Base-by-base conservation (phyloP, 2,888 invertebrate genomes). In the Blastobasis adustella region DNA sequence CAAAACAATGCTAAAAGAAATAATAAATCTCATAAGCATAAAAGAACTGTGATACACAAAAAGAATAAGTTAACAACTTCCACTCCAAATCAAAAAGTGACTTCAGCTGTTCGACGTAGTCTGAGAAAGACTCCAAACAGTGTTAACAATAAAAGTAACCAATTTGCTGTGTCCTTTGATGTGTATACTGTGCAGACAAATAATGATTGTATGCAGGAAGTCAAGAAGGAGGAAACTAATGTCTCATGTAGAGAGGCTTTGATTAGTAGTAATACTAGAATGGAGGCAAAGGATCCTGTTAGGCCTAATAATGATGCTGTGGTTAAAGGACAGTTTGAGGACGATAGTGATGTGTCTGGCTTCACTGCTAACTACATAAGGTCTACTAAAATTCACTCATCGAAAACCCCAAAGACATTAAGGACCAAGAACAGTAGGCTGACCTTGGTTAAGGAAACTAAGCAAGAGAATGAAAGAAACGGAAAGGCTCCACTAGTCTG, bases 311-410 rank as follows among this genome's bases (percentile, higher is more conserved):
- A 37, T 23, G 42, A 47, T 7, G 37, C 47, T 8, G 56, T 56
- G 37, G 55, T 60, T 1, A 83, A 83, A 65, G 80, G 81, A 6
- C 76, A 81, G 49, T 83, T 79, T 70, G 87, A 87, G 54, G 86
- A 88, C 49, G 56, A 82, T 10, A 88, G 88, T 68, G 88, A 88
- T 70, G 83, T 88, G 4, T 88, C 88, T 41, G 88, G 88, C 0
- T 83, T 87, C 52, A 88, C 88, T 37, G 88, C 87, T 4, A 88
- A 85, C 60, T 89, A 89, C 56, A 89, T 89, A 39, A 71, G 85
- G 40, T 89, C 89, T 10, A 86, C 88, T 10, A 89, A 87, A 63
- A 58, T 84, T 10, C 74, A 80, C 54, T 71, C 78, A 10, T 66
- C 69, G 44, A 85, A 79, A 63, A 74, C 74, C 52, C 67, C 76